Base-by-base conservation (phyloP, 2,888 invertebrate genomes). In the Phasia obesa region DNA sequence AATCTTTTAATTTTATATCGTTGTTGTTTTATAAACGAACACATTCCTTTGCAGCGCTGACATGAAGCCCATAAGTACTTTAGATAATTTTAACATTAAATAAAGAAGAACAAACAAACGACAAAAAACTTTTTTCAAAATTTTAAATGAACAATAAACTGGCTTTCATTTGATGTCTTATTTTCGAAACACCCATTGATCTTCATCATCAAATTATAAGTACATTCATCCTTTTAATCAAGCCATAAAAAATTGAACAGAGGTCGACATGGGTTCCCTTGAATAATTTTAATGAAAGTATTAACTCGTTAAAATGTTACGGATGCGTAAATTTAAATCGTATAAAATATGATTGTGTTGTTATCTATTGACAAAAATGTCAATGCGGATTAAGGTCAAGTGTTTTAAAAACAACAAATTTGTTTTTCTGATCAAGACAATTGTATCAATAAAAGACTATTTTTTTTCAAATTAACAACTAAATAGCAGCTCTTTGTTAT, bases 301-400 rank as follows among this genome's bases (percentile, higher is more conserved):
- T 57, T 81, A 67, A 74, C 42, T 83, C 70, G 65, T 83, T 83
- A 79, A 83, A 83, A 71, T 75, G 83, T 76, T 83, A 67, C 83
- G 75, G 79, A 76, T 79, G 83, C 79, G 83, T 83, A 79, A 79
- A 67, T 55, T 75, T 57, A 57, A 79, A 71, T 75, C 60, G 65
- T 62, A 65, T 57, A n/a, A n/a, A n/a, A n/a, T 31, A 47, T 44
- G 71, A 55, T 70, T 67, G 25, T 51, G 31, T 64, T 55, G 7
- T 7, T 64, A 74, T 69, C 67, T 76, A 83, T 70, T 79, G 55
- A 75, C 44, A 13, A 9, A 19, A 60, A 55, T 83, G 78, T 78
- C 78, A 70, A 79, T 49, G 35, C 44, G 79, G 75, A 79, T 83
- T 83, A 79, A 79, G 83, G 83, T 79, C 83, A 83, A 83, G 65